Evolutionary conservation across 2,113 vertebrate species (phyloP).

Genomic region (Dromas ardeola): DNA sequence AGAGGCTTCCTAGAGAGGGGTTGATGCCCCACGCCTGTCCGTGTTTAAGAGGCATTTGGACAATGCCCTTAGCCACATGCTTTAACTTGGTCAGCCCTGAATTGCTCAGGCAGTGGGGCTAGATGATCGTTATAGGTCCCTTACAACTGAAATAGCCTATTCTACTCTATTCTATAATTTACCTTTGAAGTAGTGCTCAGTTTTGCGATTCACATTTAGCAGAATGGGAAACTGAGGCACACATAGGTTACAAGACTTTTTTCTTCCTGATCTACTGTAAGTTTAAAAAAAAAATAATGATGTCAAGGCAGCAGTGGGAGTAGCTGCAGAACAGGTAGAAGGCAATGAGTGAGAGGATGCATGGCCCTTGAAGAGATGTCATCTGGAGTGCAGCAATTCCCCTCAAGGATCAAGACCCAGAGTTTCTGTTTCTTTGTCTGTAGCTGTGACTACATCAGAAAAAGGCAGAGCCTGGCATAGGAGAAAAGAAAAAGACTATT

Average conservation of each 20-base stretch:
- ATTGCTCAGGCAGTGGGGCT: background rate
- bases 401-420: background rate
- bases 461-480: background rate
- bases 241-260: background rate
- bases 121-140: background rate
- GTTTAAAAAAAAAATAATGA: background rate
- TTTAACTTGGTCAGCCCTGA: background rate
- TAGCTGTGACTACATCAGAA: background rate
- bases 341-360: background rate
- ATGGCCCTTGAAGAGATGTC: background rate
- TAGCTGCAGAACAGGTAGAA: background rate
- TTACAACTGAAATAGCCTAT: background rate
- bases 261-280: background rate
- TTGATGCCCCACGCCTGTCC: background rate
- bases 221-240: background rate
- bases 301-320: background rate
- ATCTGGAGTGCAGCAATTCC: background rate
- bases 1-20: background rate
- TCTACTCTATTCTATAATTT: background rate
- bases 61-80: background rate
- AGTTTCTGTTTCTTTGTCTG: background rate
- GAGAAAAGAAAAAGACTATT: background rate
- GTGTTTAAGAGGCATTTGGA: background rate
- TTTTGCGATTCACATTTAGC: background rate
- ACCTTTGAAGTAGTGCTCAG: background rate